phyloP scores from a whole-genome alignment of 2,797 vertebrate species.

The Argya squamiceps region DNA sequence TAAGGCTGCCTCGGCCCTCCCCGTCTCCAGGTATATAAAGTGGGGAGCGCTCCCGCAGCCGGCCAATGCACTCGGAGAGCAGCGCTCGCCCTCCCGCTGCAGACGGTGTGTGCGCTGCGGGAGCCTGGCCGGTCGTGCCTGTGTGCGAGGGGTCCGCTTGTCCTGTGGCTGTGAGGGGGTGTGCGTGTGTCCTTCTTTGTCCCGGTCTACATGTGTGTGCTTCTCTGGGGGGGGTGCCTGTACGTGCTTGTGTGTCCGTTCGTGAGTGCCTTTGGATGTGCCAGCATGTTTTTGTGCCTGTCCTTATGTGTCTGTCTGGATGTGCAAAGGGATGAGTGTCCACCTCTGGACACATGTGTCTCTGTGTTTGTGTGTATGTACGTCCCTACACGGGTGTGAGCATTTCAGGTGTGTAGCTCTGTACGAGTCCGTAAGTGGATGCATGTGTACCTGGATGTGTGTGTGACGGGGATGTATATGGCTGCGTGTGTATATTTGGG shows the following conservation, averaged over 20 bases:
- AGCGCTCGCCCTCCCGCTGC: not conserved
- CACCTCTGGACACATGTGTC: accelerated
- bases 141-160: not conserved
- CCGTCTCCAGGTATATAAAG: conserved; percentile 78
- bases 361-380: not conserved
- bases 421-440: not conserved
- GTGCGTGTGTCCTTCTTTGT: not conserved
- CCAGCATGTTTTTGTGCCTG: not conserved
- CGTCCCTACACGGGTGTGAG: accelerated
- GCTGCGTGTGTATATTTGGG: accelerated
- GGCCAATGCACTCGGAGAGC: conserved; percentile 27
- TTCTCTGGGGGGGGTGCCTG: accelerated
- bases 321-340: not conserved
- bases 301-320: accelerated
- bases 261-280: not conserved
- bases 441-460: not conserved
- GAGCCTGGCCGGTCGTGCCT: not conserved
- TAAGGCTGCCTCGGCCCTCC: conserved; percentile 67
- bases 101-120: conserved; percentile 39
- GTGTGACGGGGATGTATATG: accelerated
- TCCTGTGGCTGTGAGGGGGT: not conserved
- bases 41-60: not conserved
- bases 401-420: not conserved
- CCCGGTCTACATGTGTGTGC: accelerated
- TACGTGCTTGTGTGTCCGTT: not conserved